phyloP scores from a whole-genome alignment of 2,797 vertebrate species.

The Leontocebus nigricollis region DNA sequence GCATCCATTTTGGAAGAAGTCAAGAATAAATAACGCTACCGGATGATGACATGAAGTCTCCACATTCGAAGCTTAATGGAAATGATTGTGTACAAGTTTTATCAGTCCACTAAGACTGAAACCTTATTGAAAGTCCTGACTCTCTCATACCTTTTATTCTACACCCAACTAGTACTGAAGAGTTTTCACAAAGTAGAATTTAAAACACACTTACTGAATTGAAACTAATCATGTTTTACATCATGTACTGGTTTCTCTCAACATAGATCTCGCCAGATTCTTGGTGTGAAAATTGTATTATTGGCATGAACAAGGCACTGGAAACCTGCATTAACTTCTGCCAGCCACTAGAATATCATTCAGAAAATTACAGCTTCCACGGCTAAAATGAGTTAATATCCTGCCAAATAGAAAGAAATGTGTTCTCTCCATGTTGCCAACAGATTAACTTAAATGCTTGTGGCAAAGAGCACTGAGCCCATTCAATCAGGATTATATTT shows the following conservation, averaged over 20 bases:
- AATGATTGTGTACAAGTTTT: background rate
- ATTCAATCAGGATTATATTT: constrained; percentile 58
- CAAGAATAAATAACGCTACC: constrained; percentile 35
- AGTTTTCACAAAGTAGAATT: constrained; percentile 43
- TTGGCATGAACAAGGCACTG: constrained; percentile 47
- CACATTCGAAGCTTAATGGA: background rate
- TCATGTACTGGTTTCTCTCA: constrained; percentile 51
- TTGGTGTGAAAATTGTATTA: constrained; percentile 45
- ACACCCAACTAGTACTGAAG: background rate
- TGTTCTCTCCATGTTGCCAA: constrained; percentile 57
- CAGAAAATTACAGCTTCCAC: constrained; percentile 63
- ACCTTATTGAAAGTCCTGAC: constrained; percentile 8
- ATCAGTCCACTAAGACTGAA: background rate
- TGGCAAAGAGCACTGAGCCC: constrained; percentile 56
- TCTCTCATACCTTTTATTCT: background rate
- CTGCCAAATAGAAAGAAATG: constrained; percentile 73
- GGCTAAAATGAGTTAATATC: constrained; percentile 57
- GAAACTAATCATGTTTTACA: constrained; percentile 51
- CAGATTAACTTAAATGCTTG: constrained; percentile 68
- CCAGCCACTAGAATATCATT: constrained; percentile 60
- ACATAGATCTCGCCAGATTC: constrained; percentile 59
- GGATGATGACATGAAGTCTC: background rate
- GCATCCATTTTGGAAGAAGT: background rate
- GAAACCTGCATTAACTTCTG: constrained; percentile 58
- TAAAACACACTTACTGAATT: constrained; percentile 35